Evolutionary conservation across 2,888 invertebrate species (phyloP), one percentile per base, ranked within the genome.

Genomic region (Eupelmus urozonus): DNA sequence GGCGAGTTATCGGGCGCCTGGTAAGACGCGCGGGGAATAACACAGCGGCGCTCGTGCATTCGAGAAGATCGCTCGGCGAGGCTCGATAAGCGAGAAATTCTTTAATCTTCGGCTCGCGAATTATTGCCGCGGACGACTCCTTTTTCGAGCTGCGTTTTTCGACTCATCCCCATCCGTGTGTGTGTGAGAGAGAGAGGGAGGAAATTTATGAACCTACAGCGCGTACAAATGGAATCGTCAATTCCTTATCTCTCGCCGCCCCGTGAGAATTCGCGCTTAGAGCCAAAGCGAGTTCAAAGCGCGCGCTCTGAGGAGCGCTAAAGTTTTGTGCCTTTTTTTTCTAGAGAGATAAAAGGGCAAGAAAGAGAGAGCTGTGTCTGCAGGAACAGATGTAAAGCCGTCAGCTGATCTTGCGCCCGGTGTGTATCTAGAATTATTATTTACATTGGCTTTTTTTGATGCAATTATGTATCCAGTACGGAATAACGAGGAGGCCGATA

Each of bases 211-310:
- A 18, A 1, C 59, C 29, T 40, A 25, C 40, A 16, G 29, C 42
- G 57, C n/a, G 53, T 73, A 67, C 74, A 65, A 78, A 78, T 78
- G 78, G 70, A 78, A 78, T 78, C 78, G 70, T 78, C 74, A 74
- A 60, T 73, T 45, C 53, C 20, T 74, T 74, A 73, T 78, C 73
- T 73, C 34, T 13, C 45, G 51, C 60, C 25, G 72, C 67, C 62
- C 73, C 73, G 78, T 73, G 78, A 78, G 78, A 78, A 67, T 72
- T 72, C 16, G 69, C 51, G 9, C 23, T 25, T 45, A 9, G 5
- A 34, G 3, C 34, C 34, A 34, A 3, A 5, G 45, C 13, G 69
- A 51, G 27, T 53, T 57, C 16, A 4, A 49, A 59, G 34, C 29
- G 69, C 27, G 42, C 40, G 34, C 5, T n/a, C 9, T 49, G 20